phyloP scores from a whole-genome alignment of 2,888 invertebrate genomes.

The Metallyticus violacea region DNA sequence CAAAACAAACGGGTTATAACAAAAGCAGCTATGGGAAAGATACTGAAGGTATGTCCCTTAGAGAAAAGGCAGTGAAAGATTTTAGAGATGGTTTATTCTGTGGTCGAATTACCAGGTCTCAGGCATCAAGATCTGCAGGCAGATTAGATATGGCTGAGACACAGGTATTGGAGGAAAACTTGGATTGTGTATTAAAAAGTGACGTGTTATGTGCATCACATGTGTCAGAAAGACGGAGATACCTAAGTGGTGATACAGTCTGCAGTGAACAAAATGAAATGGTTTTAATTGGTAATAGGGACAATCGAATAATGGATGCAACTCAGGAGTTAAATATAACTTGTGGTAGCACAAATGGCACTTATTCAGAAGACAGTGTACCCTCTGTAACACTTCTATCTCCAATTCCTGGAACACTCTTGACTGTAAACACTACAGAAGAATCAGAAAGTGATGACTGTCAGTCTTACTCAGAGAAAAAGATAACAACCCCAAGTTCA shows the following conservation, averaged over 20 bases:
- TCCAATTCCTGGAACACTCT: slow-evolving; percentile 12
- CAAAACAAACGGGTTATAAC: background rate
- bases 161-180: background rate
- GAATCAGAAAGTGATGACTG: slow-evolving; percentile 4
- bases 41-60: background rate
- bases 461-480: slow-evolving; percentile 8
- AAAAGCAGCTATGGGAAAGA: background rate
- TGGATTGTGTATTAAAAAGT: too few relatives aligned
- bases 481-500: background rate
- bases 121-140: background rate
- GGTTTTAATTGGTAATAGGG: background rate
- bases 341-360: slow-evolving; percentile 8
- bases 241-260: background rate
- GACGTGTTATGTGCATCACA: background rate
- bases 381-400: slow-evolving; percentile 15
- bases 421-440: slow-evolving; percentile 12
- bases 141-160: background rate
- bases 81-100: slow-evolving; percentile 8
- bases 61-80: slow-evolving; percentile 6
- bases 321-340: slow-evolving; percentile 25
- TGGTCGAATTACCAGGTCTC: slow-evolving; percentile 5
- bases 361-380: background rate
- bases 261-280: background rate
- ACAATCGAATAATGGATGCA: slow-evolving; percentile 17
- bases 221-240: background rate